These are phyloP conservation scores for Hycleus phaleratus DNA, from an alignment of 1,140 invertebrate genomes.

Conservation along the genomic window DNA sequence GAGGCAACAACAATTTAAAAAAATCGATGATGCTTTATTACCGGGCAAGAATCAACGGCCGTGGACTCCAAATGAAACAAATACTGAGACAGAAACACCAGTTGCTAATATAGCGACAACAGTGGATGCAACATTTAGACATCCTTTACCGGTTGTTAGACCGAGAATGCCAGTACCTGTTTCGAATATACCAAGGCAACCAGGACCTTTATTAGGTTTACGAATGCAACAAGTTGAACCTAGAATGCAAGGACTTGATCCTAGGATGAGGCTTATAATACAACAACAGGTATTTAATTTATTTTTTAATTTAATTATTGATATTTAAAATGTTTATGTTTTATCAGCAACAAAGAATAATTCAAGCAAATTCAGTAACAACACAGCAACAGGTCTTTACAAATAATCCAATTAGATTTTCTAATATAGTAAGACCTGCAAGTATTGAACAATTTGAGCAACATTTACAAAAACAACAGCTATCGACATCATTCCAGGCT, in stretches of 20 bases:
- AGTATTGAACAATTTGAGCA: conserved; percentile 34
- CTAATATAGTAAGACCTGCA: conserved; percentile 19
- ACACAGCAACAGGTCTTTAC: conserved; percentile 19
- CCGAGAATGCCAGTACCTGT: conserved; percentile 36
- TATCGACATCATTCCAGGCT: conserved; percentile 10
- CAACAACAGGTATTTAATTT: conserved; percentile 39
- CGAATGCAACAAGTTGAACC: conserved; percentile 30
- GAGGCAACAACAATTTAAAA: conserved; percentile 47
- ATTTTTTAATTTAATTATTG: conserved; percentile 28
- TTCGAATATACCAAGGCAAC: conserved; percentile 23
- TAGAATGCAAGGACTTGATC: conserved; percentile 44
- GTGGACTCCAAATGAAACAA: conserved; percentile 31
- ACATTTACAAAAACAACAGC: conserved; percentile 22
- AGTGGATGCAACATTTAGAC: conserved; percentile 48
- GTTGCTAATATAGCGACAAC: conserved; percentile 18
- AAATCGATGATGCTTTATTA: conserved; percentile 29
- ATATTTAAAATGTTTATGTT: neutral
- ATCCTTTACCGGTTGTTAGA: conserved; percentile 49
- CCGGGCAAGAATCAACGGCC: conserved; percentile 31
- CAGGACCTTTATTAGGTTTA: conserved; percentile 17
- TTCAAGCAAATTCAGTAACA: conserved; percentile 30
- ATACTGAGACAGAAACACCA: conserved; percentile 22
- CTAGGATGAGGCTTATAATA: conserved; percentile 44
- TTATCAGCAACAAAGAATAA: conserved; percentile 10
- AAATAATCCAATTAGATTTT: conserved; percentile 16